phyloP scores from a whole-genome alignment of 2,797 vertebrate genomes.

The Peromyscus nudipes region DNA sequence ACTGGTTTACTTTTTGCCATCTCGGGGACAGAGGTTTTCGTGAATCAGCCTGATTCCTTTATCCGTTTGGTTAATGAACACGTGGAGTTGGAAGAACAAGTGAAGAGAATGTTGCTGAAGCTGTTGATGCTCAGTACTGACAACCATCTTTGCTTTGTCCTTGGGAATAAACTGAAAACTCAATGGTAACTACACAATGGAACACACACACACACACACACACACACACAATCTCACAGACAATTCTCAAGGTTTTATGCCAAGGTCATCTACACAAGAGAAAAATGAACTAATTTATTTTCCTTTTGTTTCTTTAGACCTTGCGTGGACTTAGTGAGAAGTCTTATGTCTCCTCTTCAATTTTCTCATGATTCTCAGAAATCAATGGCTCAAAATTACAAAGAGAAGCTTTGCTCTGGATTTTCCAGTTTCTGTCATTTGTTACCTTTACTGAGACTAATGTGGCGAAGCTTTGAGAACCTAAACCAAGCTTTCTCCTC shows the following conservation, averaged over 20 bases:
- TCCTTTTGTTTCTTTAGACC: background rate
- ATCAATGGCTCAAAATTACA: background rate
- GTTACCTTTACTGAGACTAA: background rate
- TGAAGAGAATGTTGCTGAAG: background rate
- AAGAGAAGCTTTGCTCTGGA: background rate
- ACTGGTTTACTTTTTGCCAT: background rate
- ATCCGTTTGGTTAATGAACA: background rate
- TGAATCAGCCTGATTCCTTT: background rate
- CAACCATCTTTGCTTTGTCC: rapidly evolving
- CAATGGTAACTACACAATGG: background rate
- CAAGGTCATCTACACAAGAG: background rate
- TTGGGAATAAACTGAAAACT: background rate
- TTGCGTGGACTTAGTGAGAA: background rate
- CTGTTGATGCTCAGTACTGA: background rate
- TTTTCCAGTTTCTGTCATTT: background rate
- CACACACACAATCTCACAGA: background rate
- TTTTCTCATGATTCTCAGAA: background rate
- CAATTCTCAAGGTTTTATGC: background rate
- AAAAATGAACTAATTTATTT: background rate
- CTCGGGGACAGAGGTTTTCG: background rate
- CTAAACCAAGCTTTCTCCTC: background rate
- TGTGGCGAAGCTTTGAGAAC: background rate
- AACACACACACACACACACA: background rate
- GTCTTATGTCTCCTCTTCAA: background rate
- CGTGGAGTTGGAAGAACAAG: background rate